These are phyloP conservation scores for Narcine bancroftii DNA, from an alignment of 2,113 vertebrate genomes.

Conservation along the genomic window DNA sequence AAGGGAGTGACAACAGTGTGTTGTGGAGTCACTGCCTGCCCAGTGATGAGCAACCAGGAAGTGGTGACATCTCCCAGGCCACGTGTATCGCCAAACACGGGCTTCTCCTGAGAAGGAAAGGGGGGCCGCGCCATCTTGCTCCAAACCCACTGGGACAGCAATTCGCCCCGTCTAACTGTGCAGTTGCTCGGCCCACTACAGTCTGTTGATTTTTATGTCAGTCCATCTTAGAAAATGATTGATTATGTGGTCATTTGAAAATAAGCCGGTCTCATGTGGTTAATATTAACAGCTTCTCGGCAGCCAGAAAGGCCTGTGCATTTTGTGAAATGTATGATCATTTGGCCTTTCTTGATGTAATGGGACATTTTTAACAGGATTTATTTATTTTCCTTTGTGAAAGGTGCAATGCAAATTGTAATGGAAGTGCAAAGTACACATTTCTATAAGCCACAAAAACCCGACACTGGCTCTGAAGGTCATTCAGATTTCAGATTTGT, in stretches of 20 bases:
- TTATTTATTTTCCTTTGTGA: not conserved
- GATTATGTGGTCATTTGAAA: not conserved
- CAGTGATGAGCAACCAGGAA: no score
- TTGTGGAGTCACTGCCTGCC: no score
- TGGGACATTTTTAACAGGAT: not conserved
- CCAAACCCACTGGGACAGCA: no score
- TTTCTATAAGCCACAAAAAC: not conserved
- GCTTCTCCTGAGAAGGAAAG: no score
- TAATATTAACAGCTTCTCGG: not conserved
- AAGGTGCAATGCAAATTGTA: not conserved
- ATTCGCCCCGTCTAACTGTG: no score
- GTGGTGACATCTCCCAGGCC: no score
- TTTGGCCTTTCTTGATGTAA: not conserved
- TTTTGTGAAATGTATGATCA: not conserved
- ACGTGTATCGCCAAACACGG: no score
- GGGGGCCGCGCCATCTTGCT: no score
- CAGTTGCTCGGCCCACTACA: no score
- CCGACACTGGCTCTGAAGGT: not conserved
- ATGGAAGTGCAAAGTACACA: not conserved
- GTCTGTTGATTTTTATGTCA: no score
- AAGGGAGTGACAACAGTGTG: no score
- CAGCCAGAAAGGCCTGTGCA: not conserved
- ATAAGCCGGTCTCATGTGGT: not conserved
- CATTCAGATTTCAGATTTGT: no score
- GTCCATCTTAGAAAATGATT: not conserved